Conservation (phyloP, 35 echinoderm and acorn worm genomes). For the Stichopus chloronotus region DNA sequence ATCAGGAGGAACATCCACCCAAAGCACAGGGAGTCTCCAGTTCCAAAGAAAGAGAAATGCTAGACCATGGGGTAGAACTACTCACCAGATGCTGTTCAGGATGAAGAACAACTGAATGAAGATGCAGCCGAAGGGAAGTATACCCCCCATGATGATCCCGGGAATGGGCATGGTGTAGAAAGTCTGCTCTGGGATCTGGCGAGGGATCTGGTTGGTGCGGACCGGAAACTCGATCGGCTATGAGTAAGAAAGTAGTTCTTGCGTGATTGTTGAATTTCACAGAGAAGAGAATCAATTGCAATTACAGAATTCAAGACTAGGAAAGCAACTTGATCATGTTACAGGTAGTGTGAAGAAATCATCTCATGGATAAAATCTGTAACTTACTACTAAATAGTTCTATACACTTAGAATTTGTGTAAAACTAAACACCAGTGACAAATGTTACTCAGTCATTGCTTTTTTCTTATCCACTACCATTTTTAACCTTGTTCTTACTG, state of each 20-base stretch:
- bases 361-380: too few species aligned
- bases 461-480: too few species aligned
- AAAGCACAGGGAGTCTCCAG: neutral
- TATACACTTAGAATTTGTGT: too few species aligned
- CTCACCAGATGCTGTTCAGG: conserved; percentile 98
- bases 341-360: too few species aligned
- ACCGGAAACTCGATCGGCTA: conserved; percentile 98
- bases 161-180: conserved; percentile 96
- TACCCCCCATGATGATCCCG: conserved; percentile 97
- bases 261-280: neutral
- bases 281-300: too few species aligned
- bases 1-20: too few species aligned
- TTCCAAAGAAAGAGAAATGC: neutral
- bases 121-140: conserved; percentile 97
- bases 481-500: too few species aligned
- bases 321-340: too few species aligned
- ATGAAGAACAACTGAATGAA: conserved; percentile 99
- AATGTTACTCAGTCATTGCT: too few species aligned
- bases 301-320: too few species aligned
- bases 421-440: too few species aligned
- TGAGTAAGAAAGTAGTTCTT: neutral
- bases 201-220: conserved; percentile 97
- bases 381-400: too few species aligned
- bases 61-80: neutral
- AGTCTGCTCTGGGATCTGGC: conserved; percentile 98